A percentile compares a stretch with the other conserved stretches of the same genome.
Conservation (phyloP, 2,888 invertebrate genomes). For the Ecliptopera silaceata region DNA sequence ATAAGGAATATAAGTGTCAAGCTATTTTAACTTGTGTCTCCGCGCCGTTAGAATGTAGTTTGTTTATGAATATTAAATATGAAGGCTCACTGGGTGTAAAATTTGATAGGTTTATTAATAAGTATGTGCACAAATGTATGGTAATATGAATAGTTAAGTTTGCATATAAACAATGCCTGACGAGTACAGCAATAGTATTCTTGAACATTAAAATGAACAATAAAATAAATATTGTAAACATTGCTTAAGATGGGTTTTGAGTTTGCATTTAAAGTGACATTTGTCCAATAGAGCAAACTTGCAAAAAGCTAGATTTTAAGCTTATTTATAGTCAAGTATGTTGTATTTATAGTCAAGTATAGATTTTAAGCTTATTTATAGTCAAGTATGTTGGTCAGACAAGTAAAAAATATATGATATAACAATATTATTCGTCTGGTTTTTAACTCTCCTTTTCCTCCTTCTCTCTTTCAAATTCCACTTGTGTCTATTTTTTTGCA, state of each 20-base stretch:
- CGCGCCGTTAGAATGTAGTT: slow-evolving; percentile 11
- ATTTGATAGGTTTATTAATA: slow-evolving; percentile 14
- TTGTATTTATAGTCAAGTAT: no score
- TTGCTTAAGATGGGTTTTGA: not conserved
- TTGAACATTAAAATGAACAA: not conserved
- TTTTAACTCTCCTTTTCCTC: no score
- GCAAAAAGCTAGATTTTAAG: no score
- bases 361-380: no score
- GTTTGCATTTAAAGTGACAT: not conserved
- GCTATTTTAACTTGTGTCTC: slow-evolving; percentile 37
- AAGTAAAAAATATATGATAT: no score
- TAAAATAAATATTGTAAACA: not conserved
- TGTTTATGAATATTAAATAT: slow-evolving; percentile 18
- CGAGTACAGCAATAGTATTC: not conserved
- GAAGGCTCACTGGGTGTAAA: slow-evolving; percentile 2
- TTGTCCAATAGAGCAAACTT: not conserved
- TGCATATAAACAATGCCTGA: not conserved
- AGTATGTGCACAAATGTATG: not conserved
- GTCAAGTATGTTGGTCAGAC: no score
- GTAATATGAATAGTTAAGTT: not conserved
- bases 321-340: no score
- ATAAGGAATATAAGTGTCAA: slow-evolving; percentile 42
- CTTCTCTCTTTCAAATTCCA: no score
- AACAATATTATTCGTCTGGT: no score
- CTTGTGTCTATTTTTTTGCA: no score